These are phyloP conservation scores for Mobula hypostoma DNA, from an alignment of 2,113 vertebrate species.

Conservation along the genomic window DNA sequence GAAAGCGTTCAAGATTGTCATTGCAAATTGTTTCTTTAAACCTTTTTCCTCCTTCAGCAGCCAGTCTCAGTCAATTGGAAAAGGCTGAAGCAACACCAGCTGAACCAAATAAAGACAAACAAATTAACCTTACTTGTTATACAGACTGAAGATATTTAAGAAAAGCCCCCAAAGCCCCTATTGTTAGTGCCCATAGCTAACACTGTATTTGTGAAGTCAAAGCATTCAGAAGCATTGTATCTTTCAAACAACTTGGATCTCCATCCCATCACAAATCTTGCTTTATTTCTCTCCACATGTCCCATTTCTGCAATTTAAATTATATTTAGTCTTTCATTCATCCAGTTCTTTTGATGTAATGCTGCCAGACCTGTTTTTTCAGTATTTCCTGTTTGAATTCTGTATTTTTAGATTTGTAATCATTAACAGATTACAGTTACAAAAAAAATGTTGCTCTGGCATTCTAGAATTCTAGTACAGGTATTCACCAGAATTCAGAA, in stretches of 20 bases:
- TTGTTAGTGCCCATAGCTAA: not conserved
- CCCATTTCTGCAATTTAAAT: too few species aligned
- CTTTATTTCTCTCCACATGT: too few species aligned
- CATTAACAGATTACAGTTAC: not conserved
- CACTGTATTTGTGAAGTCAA: not conserved
- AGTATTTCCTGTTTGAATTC: too few species aligned
- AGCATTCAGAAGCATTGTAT: not conserved
- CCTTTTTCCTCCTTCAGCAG: not conserved
- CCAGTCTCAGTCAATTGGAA: not conserved
- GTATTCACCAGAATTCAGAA: too few species aligned
- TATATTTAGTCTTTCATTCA: too few species aligned
- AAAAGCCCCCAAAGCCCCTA: too few species aligned
- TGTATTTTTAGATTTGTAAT: not conserved
- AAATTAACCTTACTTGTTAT: not conserved
- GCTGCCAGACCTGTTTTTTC: too few species aligned
- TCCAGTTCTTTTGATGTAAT: too few species aligned
- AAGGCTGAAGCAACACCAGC: not conserved
- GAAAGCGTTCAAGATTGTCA: not conserved
- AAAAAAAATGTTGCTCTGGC: not conserved
- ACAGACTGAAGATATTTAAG: not conserved
- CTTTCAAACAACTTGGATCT: too few species aligned
- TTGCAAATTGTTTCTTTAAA: not conserved
- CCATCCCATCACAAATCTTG: too few species aligned
- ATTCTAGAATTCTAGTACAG: too few species aligned
- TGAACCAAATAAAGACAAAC: too few species aligned